A percentile compares a stretch with the other conserved stretches of the same genome.
phyloP scores from a whole-genome alignment of 2,113 vertebrate species.

The Spermophilus dauricus region DNA sequence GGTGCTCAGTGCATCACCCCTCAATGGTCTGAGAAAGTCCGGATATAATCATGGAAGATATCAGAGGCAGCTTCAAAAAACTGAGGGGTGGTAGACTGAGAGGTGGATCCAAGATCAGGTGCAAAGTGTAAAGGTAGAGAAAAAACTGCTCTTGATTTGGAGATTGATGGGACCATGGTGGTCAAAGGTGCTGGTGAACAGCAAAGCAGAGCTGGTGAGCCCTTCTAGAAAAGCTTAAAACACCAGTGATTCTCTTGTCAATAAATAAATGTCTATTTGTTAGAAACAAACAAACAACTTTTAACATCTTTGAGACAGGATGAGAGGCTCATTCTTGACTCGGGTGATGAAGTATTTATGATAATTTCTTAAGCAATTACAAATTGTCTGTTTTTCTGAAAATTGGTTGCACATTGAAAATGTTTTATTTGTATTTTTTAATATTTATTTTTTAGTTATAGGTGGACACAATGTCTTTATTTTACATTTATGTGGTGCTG shows the following conservation, averaged over 20 bases:
- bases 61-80: background rate
- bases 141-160: background rate
- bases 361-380: too few relatives aligned
- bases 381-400: too few relatives aligned
- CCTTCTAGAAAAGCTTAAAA: background rate
- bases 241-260: background rate
- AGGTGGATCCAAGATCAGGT: background rate
- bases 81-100: background rate
- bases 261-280: background rate
- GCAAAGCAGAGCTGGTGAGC: background rate
- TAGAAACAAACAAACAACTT: background rate
- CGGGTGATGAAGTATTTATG: too few relatives aligned
- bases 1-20: background rate
- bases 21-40: background rate
- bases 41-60: background rate
- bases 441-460: too few relatives aligned
- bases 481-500: too few relatives aligned
- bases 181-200: background rate
- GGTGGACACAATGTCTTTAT: too few relatives aligned
- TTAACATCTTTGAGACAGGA: conserved; percentile 20
- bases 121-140: background rate
- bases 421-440: too few relatives aligned
- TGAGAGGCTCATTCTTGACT: background rate
- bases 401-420: too few relatives aligned
- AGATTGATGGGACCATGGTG: background rate